These are phyloP conservation scores for Astropecten irregularis DNA, from an alignment of 53 echinoderm and acorn worm genomes.

Conservation along the genomic window DNA sequence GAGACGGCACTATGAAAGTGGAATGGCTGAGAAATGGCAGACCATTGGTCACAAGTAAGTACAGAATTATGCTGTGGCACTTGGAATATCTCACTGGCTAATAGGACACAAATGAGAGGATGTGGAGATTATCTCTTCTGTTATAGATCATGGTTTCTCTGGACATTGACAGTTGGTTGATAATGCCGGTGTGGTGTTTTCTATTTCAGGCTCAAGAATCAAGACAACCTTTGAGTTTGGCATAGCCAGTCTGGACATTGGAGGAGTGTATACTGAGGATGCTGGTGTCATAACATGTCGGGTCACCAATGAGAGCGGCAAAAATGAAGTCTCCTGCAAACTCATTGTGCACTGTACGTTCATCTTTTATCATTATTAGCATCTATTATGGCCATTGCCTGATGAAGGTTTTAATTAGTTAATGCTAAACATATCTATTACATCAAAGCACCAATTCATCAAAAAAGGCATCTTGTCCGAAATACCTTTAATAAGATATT, in stretches of 20 bases:
- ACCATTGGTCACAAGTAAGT: constrained; percentile 81
- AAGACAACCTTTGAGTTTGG: constrained; percentile 96
- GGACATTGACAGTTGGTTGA: too few species aligned
- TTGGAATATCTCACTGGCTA: too few species aligned
- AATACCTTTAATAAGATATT: background rate
- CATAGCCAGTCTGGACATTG: constrained; percentile 90
- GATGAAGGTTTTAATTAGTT: too few species aligned
- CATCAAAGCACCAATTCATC: too few species aligned
- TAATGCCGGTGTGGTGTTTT: too few species aligned
- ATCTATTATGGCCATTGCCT: too few species aligned
- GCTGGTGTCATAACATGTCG: constrained; percentile 83
- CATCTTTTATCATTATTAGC: background rate
- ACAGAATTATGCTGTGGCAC: too few species aligned
- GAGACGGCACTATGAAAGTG: constrained; percentile 80
- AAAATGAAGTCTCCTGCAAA: constrained; percentile 82
- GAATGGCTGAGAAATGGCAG: constrained; percentile 87
- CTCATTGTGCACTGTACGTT: constrained; percentile 81
- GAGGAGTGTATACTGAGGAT: constrained; percentile 95
- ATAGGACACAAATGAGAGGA: too few species aligned
- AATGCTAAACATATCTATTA: too few species aligned
- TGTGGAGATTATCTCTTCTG: too few species aligned
- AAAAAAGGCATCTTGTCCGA: too few species aligned
- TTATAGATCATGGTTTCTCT: too few species aligned
- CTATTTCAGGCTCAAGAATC: constrained; percentile 94
- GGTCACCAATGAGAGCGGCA: constrained; percentile 81